Percentiles rank a stretch among this genome's conserved stretches.
Conservation (phyloP, 1,140 invertebrate genomes). For the Sycophila sp. region DNA sequence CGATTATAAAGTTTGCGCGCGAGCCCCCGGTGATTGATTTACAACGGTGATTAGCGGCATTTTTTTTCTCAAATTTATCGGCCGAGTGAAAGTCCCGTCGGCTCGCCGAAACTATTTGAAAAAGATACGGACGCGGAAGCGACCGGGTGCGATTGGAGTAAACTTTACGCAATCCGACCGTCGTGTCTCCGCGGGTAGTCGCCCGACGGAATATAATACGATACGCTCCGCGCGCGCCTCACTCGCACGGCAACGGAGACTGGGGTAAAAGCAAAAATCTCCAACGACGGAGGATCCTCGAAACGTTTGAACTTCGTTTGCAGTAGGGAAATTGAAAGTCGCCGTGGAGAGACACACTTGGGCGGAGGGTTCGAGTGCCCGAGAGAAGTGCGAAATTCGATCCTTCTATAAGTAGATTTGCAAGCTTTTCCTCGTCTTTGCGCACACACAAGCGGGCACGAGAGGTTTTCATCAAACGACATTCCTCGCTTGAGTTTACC, state of each 20-base stretch:
- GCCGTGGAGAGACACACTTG: neutral
- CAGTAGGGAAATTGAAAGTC: neutral
- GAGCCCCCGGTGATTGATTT: constrained; percentile 24
- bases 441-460: too few species aligned
- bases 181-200: neutral
- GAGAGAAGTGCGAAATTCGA: neutral
- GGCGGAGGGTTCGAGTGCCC: neutral
- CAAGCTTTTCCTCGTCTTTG: neutral
- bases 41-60: neutral
- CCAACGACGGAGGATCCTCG: neutral
- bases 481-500: too few species aligned
- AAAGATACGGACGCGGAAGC: neutral
- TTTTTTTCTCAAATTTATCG: neutral
- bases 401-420: neutral
- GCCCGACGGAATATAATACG: neutral
- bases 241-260: too few species aligned
- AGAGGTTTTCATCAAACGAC: too few species aligned
- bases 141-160: neutral
- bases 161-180: neutral
- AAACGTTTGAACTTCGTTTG: neutral
- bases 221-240: too few species aligned
- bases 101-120: too few species aligned
- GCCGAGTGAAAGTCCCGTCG: constrained; percentile 16
- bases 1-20: neutral
- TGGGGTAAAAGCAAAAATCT: neutral